Base-by-base conservation (phyloP, 2,113 vertebrate species). In the Petromus typicus region DNA sequence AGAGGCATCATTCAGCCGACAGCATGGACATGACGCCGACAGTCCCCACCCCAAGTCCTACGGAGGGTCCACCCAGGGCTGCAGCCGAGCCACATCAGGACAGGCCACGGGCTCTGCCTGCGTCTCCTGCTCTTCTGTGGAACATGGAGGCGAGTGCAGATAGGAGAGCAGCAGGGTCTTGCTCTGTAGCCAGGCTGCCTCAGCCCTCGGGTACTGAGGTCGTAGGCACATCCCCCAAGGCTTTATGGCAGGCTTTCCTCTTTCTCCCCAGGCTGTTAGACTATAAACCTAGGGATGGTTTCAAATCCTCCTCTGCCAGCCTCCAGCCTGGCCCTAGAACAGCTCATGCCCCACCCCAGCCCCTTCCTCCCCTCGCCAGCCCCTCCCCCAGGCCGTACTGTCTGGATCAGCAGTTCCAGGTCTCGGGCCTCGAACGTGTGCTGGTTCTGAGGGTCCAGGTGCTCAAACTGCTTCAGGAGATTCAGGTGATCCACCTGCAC, bases 351-450 rank as follows among this genome's bases (percentile, higher is more conserved):
- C n/a, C n/a, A 59, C 8, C 57, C 45, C 12, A 1, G 1, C 17
- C 27, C 57, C 64, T 13, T 59, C 17, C 56, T 14, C 22, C n/a
- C 8, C 14, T 48, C 30, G 2, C 32, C 67, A 34, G 7, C 1
- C 14, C 45, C 37, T 13, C 7, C 6, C 48, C 23, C 3, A 4
- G 25, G 34, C 0, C 0, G 94, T 98, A 99, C 99, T 61, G 99
- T 98, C 11, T 99, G 98, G 79, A 99, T 99, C 22, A 99, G 98
- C 92, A 99, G 98, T 98, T 99, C 99, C n/a, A 99, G 97, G 97
- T 99, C 99, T 89, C 99, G 99, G 95, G 99, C 99, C 96, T 99
- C 99, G 4, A 99, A 99, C 0, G 99, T 99, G 97, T 99, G 99
- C 94, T 99, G 99, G 95, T 99, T 99, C 98, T 99, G 99, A 6